Conservation (phyloP, 2,113 vertebrate species). For the Sinocyclocheilus maitianheensis region DNA sequence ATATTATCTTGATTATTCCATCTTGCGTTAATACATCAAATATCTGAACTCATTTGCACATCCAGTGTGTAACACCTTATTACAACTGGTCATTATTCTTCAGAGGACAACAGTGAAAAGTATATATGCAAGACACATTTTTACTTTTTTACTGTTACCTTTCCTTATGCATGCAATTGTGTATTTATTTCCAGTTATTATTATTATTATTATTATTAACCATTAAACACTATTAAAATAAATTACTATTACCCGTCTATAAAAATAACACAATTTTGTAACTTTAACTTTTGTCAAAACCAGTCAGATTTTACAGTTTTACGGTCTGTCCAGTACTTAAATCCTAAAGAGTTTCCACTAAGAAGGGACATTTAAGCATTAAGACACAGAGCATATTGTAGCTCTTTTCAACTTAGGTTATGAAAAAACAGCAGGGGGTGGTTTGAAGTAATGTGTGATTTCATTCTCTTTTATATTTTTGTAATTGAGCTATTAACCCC, state of each 20-base stretch:
- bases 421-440: constrained; percentile 48
- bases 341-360: constrained; percentile 39
- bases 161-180: too few relatives aligned
- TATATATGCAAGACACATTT: not conserved
- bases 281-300: not conserved
- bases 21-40: not conserved
- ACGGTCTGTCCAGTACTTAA: too few relatives aligned
- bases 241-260: not conserved
- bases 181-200: too few relatives aligned
- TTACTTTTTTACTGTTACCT: too few relatives aligned
- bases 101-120: not conserved
- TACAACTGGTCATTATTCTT: not conserved
- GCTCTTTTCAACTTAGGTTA: constrained; percentile 42
- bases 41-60: not conserved
- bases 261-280: not conserved
- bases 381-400: not conserved
- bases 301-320: not conserved
- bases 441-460: constrained; percentile 41
- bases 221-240: not conserved
- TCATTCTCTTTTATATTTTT: not conserved
- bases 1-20: not conserved
- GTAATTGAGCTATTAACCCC: constrained; percentile 40
- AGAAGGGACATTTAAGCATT: constrained; percentile 27
- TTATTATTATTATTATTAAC: not conserved
- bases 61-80: not conserved